These are phyloP conservation scores for Microctonus brassicae DNA, from an alignment of 2,888 invertebrate genomes.

Conservation along the genomic window DNA sequence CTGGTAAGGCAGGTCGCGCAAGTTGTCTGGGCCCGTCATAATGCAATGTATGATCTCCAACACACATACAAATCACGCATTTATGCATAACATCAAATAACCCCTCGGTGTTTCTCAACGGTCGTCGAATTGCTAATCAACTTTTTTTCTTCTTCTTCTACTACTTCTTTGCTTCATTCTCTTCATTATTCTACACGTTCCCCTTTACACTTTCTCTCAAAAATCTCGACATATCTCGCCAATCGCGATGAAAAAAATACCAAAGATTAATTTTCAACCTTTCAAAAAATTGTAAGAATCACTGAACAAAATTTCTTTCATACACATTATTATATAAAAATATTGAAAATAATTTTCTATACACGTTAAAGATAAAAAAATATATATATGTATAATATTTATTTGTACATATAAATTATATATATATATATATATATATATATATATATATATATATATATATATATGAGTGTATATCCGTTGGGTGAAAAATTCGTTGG, in stretches of 20 bases:
- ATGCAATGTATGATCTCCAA: background rate
- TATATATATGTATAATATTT: slow-evolving; percentile 39
- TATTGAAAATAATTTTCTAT: background rate
- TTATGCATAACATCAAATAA: background rate
- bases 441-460: slow-evolving; percentile 37
- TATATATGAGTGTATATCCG: slow-evolving; percentile 45
- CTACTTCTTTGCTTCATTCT: slow-evolving; percentile 23
- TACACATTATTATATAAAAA: too few relatives aligned
- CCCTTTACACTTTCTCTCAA: background rate
- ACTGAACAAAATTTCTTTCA: too few relatives aligned
- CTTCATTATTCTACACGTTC: slow-evolving; percentile 7
- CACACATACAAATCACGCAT: background rate
- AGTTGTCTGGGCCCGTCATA: slow-evolving; percentile 36
- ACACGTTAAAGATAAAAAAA: background rate
- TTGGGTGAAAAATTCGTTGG: slow-evolving; percentile 64
- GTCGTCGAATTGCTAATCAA: slow-evolving; percentile 63
- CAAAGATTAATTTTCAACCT: too few relatives aligned
- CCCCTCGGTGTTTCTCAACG: slow-evolving; percentile 55
- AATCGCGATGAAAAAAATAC: too few relatives aligned
- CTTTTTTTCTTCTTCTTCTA: slow-evolving; percentile 34
- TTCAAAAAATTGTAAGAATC: too few relatives aligned
- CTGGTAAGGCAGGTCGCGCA: slow-evolving; percentile 65
- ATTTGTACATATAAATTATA: slow-evolving; percentile 37
- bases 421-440: slow-evolving; percentile 11
- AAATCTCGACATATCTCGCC: background rate